A percentile compares a stretch with the other conserved stretches of the same genome.
These are phyloP conservation scores for Bufo bufo DNA, from an alignment of 2,113 vertebrate genomes.

Conservation along the genomic window DNA sequence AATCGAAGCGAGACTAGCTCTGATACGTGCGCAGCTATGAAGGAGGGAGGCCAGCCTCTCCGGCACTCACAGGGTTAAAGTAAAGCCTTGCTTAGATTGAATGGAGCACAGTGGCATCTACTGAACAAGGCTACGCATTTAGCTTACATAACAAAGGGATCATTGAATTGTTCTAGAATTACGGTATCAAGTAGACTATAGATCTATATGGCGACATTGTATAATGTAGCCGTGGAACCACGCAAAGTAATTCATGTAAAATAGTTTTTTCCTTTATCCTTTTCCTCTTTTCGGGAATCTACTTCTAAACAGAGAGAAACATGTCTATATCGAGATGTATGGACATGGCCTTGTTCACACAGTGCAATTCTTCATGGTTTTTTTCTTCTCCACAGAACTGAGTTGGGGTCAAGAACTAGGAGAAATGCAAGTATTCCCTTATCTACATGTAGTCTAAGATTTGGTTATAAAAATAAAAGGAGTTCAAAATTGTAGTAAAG, in stretches of 20 bases:
- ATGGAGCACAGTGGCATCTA: background rate
- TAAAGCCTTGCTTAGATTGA: conserved; percentile 25
- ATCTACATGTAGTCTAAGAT: too few species aligned
- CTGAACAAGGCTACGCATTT: background rate
- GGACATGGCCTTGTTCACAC: background rate
- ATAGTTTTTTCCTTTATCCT: background rate
- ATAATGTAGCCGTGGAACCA: background rate
- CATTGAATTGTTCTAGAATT: background rate
- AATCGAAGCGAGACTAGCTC: background rate
- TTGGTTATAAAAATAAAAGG: background rate
- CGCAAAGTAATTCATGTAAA: background rate
- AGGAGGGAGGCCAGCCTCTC: conserved; percentile 15
- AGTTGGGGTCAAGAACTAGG: too few species aligned
- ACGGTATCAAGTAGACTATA: background rate
- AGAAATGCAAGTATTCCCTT: too few species aligned
- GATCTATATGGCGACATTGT: background rate
- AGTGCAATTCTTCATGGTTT: background rate
- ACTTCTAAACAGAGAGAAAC: background rate
- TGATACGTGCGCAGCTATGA: background rate
- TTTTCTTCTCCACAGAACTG: background rate
- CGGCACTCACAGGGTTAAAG: background rate
- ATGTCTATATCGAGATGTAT: background rate
- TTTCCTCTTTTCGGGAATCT: background rate
- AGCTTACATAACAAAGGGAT: background rate
- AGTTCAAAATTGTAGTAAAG: background rate